These are phyloP conservation scores for Orthonychiurus folsomi DNA, from an alignment of 2,888 invertebrate genomes.

Conservation along the genomic window DNA sequence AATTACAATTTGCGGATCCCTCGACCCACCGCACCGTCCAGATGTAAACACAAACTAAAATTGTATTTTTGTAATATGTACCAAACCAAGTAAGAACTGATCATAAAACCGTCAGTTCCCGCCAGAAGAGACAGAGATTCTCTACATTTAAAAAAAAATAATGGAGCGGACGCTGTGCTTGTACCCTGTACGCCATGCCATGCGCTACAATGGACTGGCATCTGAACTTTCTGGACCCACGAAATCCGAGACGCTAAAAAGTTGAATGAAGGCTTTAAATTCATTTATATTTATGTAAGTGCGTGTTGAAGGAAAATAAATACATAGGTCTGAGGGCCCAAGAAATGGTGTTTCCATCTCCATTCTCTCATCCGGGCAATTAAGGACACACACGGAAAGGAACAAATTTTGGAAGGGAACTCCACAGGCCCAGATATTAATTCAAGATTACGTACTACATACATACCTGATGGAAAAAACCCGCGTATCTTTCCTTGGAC, in stretches of 20 bases:
- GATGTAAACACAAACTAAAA: too few species aligned
- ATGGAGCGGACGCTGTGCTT: neutral
- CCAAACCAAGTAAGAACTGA: too few species aligned
- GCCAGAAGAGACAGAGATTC: neutral
- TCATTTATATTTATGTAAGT: neutral
- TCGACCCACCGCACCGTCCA: too few species aligned
- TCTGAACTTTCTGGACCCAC: too few species aligned
- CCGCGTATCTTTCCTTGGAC: neutral
- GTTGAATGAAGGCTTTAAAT: neutral
- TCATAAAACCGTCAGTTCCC: neutral
- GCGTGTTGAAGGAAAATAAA: conserved; percentile 1
- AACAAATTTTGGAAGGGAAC: neutral
- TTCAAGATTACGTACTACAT: neutral
- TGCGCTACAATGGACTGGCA: too few species aligned
- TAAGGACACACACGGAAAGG: neutral
- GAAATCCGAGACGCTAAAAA: neutral
- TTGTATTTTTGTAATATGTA: too few species aligned
- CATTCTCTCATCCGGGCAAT: neutral
- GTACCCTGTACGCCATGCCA: too few species aligned
- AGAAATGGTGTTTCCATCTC: too few species aligned
- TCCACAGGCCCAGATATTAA: neutral
- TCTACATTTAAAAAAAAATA: neutral
- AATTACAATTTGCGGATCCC: too few species aligned
- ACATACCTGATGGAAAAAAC: too few species aligned
- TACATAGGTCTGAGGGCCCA: neutral